These are phyloP conservation scores for Molanna angustata DNA, from an alignment of 2,888 invertebrate genomes.

Conservation along the genomic window DNA sequence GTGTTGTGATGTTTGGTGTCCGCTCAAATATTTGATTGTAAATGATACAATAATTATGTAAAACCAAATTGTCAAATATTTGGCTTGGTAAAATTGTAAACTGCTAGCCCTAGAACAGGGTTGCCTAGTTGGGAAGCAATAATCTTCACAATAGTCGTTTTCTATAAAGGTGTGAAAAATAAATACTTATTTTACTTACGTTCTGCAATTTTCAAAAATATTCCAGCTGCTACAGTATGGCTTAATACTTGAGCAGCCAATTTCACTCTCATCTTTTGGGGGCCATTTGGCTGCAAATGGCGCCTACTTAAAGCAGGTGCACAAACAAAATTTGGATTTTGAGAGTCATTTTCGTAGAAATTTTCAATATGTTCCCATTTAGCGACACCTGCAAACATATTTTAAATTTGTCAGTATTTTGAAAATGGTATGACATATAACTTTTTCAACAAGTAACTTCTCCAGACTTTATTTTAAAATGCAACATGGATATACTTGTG, in stretches of 20 bases:
- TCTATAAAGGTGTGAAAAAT: too few relatives aligned
- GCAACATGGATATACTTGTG: background rate
- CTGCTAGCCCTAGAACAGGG: too few relatives aligned
- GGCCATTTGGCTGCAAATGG: slow-evolving; percentile 20
- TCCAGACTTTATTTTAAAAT: background rate
- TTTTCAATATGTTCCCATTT: background rate
- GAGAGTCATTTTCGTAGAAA: background rate
- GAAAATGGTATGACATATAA: background rate
- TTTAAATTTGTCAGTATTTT: background rate
- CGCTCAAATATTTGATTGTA: too few relatives aligned
- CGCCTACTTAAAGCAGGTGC: background rate
- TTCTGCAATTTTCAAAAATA: slow-evolving; percentile 1
- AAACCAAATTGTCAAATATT: too few relatives aligned
- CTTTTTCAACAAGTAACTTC: background rate
- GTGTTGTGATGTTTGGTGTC: too few relatives aligned
- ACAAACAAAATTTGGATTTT: slow-evolving; percentile 3
- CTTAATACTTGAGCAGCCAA: slow-evolving; percentile 24
- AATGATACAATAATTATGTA: too few relatives aligned
- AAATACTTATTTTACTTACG: too few relatives aligned
- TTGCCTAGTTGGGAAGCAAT: too few relatives aligned
- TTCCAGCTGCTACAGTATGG: slow-evolving; percentile 12
- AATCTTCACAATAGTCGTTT: too few relatives aligned
- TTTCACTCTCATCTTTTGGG: slow-evolving; percentile 26
- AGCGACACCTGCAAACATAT: background rate
- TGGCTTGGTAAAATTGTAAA: too few relatives aligned